phyloP scores from a whole-genome alignment of 2,888 invertebrate species.

The Acleris cristana region DNA sequence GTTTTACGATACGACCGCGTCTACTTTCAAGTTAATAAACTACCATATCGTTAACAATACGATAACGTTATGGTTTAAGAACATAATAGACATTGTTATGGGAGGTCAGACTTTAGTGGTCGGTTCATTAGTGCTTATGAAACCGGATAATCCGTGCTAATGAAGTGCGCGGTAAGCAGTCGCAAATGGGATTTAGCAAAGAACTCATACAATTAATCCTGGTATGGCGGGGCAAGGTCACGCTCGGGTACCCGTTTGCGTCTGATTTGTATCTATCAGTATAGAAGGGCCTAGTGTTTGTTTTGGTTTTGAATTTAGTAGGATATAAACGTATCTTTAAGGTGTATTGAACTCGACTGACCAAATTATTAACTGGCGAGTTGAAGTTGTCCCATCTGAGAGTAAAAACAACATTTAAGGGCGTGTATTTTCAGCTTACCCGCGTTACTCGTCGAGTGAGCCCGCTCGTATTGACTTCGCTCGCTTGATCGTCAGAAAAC shows the following conservation, averaged over 20 bases:
- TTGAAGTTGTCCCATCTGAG: too few species aligned
- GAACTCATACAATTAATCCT: slow-evolving; percentile 37
- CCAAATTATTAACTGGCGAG: too few species aligned
- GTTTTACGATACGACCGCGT: too few species aligned
- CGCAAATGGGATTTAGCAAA: slow-evolving; percentile 30
- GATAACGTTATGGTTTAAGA: too few species aligned
- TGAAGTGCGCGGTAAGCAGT: slow-evolving; percentile 14
- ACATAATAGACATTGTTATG: background rate
- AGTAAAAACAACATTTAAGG: too few species aligned
- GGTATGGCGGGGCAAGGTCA: slow-evolving; percentile 19
- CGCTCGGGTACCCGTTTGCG: background rate
- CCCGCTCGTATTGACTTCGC: too few species aligned
- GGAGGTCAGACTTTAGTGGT: background rate
- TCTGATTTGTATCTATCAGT: slow-evolving; percentile 10
- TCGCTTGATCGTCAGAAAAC: too few species aligned
- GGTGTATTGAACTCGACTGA: background rate
- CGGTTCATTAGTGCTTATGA: background rate
- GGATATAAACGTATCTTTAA: background rate
- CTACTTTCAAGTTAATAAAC: too few species aligned
- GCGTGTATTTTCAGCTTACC: too few species aligned
- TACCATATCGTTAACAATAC: too few species aligned
- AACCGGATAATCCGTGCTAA: slow-evolving; percentile 6
- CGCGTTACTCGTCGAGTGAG: too few species aligned
- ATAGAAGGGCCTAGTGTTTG: background rate
- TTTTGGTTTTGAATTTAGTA: background rate